These are phyloP conservation scores for Bactericera cockerelli DNA, from an alignment of 1,140 invertebrate genomes.

Conservation along the genomic window DNA sequence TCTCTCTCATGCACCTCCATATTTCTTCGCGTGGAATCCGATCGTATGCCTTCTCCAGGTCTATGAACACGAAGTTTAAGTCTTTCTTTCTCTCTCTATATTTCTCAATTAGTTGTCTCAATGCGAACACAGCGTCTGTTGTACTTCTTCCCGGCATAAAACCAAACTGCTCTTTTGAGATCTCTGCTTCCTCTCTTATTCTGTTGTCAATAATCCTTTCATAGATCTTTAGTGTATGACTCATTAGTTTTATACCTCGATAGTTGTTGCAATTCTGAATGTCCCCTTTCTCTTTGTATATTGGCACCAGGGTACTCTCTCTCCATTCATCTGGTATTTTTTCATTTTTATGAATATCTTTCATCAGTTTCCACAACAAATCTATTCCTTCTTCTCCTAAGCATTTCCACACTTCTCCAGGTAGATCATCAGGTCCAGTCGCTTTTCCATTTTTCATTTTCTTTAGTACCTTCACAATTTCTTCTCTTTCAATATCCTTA, in stretches of 20 bases:
- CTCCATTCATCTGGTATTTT: constrained; percentile 14
- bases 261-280: constrained; percentile 10
- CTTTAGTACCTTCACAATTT: constrained; percentile 11
- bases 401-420: constrained; percentile 10
- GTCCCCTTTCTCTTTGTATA: constrained; percentile 12
- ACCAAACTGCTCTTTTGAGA: background rate
- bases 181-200: background rate
- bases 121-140: background rate
- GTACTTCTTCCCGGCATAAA: background rate
- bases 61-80: background rate
- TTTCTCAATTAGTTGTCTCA: background rate
- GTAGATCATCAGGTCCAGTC: constrained; percentile 5
- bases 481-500: background rate
- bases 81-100: background rate
- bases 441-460: constrained; percentile 12
- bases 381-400: background rate
- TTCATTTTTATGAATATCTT: constrained; percentile 5
- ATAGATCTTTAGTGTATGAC: constrained; percentile 2
- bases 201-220: background rate
- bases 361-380: background rate
- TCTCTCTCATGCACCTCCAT: constrained; percentile 5
- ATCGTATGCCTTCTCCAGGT: constrained; percentile 8
- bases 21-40: background rate
- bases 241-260: constrained; percentile 6
- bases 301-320: background rate